phyloP scores from a whole-genome alignment of 2,113 vertebrate species.

The Chloroceryle aenea region DNA sequence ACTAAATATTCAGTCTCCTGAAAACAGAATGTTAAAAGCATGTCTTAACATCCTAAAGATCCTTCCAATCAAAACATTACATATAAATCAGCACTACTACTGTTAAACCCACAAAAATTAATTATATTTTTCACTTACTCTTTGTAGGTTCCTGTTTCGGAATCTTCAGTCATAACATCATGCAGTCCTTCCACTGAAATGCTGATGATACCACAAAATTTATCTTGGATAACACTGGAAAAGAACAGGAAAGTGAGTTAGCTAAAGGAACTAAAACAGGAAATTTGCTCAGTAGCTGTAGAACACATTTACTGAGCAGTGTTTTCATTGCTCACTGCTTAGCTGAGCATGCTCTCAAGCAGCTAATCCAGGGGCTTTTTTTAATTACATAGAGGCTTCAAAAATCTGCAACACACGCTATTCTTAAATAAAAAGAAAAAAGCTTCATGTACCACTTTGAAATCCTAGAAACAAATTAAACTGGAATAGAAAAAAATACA shows the following conservation, averaged over 20 bases:
- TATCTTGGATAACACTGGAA: constrained; percentile 93
- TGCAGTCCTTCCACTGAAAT: constrained; percentile 93
- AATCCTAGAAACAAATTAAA: not conserved
- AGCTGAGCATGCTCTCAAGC: not conserved
- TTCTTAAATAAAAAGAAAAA: not conserved
- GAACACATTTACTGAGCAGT: not conserved
- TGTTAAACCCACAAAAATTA: not conserved
- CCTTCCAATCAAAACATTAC: not conserved
- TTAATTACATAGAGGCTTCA: not conserved
- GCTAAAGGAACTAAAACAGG: constrained; percentile 32
- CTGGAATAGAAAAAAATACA: not conserved
- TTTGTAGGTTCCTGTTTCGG: constrained; percentile 91
- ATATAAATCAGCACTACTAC: not conserved
- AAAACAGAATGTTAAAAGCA: not conserved
- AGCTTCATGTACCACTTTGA: not conserved
- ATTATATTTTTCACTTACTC: constrained; percentile 84
- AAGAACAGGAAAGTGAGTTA: constrained; percentile 59
- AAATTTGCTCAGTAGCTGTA: not conserved
- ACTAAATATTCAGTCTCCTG: not conserved
- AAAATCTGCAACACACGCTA: not conserved
- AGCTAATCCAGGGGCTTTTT: not conserved
- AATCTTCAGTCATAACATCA: constrained; percentile 95
- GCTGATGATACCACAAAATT: constrained; percentile 97
- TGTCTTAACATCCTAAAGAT: not conserved
- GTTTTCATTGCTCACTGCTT: not conserved